phyloP scores from a whole-genome alignment of 1,140 invertebrate genomes.

The Magallana ariakensis region DNA sequence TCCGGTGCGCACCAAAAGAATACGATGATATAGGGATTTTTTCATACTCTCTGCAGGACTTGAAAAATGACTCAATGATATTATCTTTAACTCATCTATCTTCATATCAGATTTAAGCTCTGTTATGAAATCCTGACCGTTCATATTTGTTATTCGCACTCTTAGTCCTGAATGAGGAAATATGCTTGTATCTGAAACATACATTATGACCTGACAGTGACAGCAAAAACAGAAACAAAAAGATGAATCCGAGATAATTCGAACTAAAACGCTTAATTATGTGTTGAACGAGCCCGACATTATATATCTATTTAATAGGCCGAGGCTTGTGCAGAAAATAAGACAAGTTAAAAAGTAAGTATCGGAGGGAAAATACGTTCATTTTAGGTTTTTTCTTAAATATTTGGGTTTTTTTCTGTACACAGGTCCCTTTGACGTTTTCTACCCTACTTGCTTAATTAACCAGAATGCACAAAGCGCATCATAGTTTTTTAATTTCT shows the following conservation, averaged over 20 bases:
- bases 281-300: not conserved
- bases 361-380: too few species aligned
- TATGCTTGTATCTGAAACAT: constrained; percentile 72
- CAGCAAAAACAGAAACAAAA: not conserved
- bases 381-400: too few species aligned
- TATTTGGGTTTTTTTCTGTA: too few species aligned
- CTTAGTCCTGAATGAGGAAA: constrained; percentile 74
- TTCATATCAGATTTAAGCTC: constrained; percentile 75
- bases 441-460: too few species aligned
- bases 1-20: constrained; percentile 75
- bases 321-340: too few species aligned
- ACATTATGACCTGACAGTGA: constrained; percentile 62
- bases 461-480: too few species aligned
- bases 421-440: too few species aligned
- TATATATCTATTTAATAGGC: not conserved
- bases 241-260: not conserved
- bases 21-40: constrained; percentile 77
- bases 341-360: too few species aligned
- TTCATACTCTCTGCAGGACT: constrained; percentile 75
- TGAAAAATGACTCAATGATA: constrained; percentile 75
- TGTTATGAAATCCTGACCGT: constrained; percentile 71
- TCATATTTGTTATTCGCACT: constrained; percentile 75
- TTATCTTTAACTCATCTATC: constrained; percentile 78
- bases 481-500: too few species aligned
- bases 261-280: constrained; percentile 6